Conservation (phyloP, 2,888 invertebrate genomes). For the Parascotia fuliginaria region DNA sequence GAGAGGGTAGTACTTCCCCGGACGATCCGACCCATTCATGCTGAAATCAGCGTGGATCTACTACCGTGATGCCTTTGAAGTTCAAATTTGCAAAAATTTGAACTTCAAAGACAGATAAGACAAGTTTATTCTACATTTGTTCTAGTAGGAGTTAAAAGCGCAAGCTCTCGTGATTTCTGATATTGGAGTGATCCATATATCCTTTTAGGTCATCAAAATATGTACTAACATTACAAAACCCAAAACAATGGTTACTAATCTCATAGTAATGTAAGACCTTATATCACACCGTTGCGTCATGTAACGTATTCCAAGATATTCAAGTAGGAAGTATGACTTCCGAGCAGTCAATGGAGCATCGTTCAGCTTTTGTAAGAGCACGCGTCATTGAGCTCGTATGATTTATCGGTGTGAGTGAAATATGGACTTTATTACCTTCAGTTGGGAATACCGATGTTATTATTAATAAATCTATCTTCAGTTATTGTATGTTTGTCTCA, state of each 20-base stretch:
- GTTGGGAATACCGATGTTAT: background rate
- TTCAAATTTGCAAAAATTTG: too few species aligned
- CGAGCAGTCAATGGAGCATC: slow-evolving; percentile 53
- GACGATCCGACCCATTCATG: too few species aligned
- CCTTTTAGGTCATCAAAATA: background rate
- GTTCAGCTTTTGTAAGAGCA: slow-evolving; percentile 28
- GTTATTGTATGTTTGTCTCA: too few species aligned
- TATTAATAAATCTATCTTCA: too few species aligned
- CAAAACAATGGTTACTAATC: slow-evolving; percentile 36
- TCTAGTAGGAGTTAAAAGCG: too few species aligned
- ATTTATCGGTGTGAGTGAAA: slow-evolving; percentile 28
- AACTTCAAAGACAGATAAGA: too few species aligned
- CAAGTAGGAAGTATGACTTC: slow-evolving; percentile 47
- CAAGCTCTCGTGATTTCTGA: too few species aligned
- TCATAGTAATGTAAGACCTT: slow-evolving; percentile 32
- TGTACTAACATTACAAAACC: slow-evolving; percentile 10
- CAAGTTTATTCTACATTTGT: too few species aligned
- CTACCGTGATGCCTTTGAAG: too few species aligned
- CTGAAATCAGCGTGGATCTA: too few species aligned
- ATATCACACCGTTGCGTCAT: slow-evolving; percentile 45
- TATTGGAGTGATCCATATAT: too few species aligned
- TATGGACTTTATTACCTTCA: background rate
- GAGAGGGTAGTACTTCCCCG: too few species aligned
- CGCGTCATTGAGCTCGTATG: slow-evolving; percentile 24
- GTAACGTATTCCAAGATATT: slow-evolving; percentile 35